phyloP scores from a whole-genome alignment of 1,140 invertebrate genomes.

The Planococcus citri region DNA sequence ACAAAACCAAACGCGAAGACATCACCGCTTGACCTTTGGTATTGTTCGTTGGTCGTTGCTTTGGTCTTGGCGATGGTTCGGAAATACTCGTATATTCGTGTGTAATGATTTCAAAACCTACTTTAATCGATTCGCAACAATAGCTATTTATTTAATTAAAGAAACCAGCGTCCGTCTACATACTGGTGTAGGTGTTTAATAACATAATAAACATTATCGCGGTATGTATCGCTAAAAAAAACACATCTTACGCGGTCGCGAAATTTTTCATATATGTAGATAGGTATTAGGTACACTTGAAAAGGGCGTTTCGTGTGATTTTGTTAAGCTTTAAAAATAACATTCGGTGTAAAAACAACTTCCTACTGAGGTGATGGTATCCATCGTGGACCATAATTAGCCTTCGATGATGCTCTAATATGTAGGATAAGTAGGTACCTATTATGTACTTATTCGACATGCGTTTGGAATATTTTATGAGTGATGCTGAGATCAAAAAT shows the following conservation, averaged over 20 bases:
- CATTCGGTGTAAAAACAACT: background rate
- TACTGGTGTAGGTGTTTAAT: slow-evolving; percentile 1
- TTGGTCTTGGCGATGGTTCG: too few species aligned
- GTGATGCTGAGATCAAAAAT: too few species aligned
- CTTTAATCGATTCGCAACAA: background rate
- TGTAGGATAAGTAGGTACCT: too few species aligned
- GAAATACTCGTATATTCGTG: too few species aligned
- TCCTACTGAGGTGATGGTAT: background rate
- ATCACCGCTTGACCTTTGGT: background rate
- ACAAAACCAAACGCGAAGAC: background rate
- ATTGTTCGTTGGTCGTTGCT: background rate
- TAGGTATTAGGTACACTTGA: background rate
- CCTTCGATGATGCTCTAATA: too few species aligned
- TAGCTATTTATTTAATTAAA: background rate
- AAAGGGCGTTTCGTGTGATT: background rate
- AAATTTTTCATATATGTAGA: background rate
- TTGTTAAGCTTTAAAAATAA: background rate
- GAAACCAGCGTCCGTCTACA: background rate
- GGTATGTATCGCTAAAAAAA: background rate
- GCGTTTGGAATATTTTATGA: too few species aligned
- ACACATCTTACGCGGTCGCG: background rate
- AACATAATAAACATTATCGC: background rate
- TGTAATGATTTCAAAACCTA: background rate
- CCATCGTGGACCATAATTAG: too few species aligned
- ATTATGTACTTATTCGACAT: too few species aligned